Evolutionary conservation across 2,888 invertebrate species (phyloP).

Genomic region (Dexiosoma caninum): DNA sequence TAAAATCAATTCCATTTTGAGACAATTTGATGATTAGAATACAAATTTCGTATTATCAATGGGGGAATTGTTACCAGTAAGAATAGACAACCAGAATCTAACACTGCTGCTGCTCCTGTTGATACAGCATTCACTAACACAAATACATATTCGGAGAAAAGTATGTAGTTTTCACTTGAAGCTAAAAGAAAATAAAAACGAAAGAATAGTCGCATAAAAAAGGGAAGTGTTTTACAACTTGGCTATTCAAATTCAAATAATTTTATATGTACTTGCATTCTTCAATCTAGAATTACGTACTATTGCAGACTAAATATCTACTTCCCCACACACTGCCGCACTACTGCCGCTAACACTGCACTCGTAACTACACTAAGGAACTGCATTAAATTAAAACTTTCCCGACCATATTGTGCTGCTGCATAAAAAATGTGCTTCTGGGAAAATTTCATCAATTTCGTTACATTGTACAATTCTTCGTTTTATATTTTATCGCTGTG

Average conservation of each 20-base stretch:
- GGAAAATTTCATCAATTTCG: conserved; percentile 45
- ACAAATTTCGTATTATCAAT: conserved; percentile 77
- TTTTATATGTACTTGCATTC: conserved; percentile 26
- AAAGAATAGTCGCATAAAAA: conserved; percentile 14
- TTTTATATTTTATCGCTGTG: not conserved
- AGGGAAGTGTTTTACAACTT: conserved; percentile 51
- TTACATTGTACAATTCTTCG: conserved; percentile 11
- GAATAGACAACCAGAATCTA: conserved; percentile 24
- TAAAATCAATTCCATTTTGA: conserved; percentile 78
- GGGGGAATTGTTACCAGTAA: conserved; percentile 68
- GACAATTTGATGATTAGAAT: conserved; percentile 78
- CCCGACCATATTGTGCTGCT: conserved; percentile 26
- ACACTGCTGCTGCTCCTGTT: not conserved
- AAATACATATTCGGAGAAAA: conserved; percentile 15
- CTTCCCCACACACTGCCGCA: not conserved
- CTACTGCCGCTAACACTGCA: not conserved
- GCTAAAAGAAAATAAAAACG: conserved; percentile 19
- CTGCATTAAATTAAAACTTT: conserved; percentile 41
- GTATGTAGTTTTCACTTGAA: conserved; percentile 17
- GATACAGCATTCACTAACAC: conserved; percentile 10
- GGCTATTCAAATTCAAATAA: conserved; percentile 56
- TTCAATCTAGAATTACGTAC: conserved; percentile 8
- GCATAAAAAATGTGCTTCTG: conserved; percentile 38
- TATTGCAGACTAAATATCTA: conserved; percentile 4
- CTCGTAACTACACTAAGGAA: conserved; percentile 2